Evolutionary conservation across 2,797 vertebrate species (phyloP).

Genomic region (Rhynchonycteris naso): DNA sequence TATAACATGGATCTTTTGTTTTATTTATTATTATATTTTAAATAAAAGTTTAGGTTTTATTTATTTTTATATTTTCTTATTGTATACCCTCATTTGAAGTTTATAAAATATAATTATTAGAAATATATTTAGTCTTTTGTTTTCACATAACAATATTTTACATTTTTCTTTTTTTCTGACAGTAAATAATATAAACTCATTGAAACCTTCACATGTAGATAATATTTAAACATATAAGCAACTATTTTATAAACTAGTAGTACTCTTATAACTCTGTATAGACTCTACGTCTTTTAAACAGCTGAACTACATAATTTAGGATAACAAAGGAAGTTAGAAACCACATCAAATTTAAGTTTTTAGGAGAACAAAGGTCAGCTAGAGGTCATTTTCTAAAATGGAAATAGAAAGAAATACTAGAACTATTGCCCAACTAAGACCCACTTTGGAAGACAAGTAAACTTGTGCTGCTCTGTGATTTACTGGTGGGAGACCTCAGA

Average conservation of each 20-base stretch:
- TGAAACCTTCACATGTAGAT: background rate
- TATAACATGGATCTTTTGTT: background rate
- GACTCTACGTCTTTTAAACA: background rate
- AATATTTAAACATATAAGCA: constrained; percentile 19
- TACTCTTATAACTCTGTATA: background rate
- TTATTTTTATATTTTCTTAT: background rate
- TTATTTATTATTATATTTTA: background rate
- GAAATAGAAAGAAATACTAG: constrained; percentile 14
- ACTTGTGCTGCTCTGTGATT: constrained; percentile 47
- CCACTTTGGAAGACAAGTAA: constrained; percentile 48
- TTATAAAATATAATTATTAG: constrained; percentile 10
- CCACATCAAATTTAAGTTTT: constrained; percentile 61
- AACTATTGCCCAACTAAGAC: constrained; percentile 13
- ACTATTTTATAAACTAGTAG: background rate
- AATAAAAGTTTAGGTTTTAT: background rate
- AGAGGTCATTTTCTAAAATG: constrained; percentile 61
- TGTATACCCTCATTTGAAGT: background rate
- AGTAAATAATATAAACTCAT: background rate
- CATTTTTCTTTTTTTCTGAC: background rate
- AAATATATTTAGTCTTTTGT: background rate
- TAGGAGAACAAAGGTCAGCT: constrained; percentile 9
- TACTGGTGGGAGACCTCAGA: constrained; percentile 46
- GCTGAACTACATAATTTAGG: background rate
- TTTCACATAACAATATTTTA: background rate
- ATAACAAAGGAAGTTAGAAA: constrained; percentile 41